Base-by-base conservation (phyloP, 2,113 vertebrate species). In the Alces alces region DNA sequence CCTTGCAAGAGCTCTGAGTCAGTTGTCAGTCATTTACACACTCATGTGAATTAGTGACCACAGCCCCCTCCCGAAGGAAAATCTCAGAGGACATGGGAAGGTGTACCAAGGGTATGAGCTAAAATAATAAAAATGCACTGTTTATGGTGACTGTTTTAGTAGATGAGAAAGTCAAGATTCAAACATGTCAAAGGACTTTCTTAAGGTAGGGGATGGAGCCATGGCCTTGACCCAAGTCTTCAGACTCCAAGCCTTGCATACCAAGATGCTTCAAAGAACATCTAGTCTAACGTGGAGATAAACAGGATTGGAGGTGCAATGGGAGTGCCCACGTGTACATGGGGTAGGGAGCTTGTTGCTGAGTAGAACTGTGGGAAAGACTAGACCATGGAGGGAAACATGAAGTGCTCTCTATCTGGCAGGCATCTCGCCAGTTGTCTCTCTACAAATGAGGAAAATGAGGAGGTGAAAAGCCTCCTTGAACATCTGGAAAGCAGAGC, bases 401-500 rank as follows among this genome's bases (percentile, higher is more conserved):
- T 0, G 2, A 60, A 30, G 58, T 2, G 28, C 28, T 83, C 30
- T 28, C 23, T 43, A 8, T 12, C 16, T 30, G 54, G 11, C 14
- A 5, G 61, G 10, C 30, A 27, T 3, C 2, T 8, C 5, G 21
- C 27, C 39, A 19, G 6, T 0, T 45, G 2, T 25, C 8, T 1
- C 28, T n/a, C 79, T 21, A 6, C n/a, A 3, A 33, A n/a, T 33
- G 55, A 33, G 7, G 25, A 45, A 25, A 28, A 66, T 12, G 27
- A 58, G 33, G 73, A n/a, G 3, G 12, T 10, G 15, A 60, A 54
- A 86, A 87, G 25, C 28, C 30, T 43, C 45, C 57, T 9, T 6
- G 47, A 30, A 10, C 58, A 25, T 11, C 9, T 70, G 61, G 83
- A 52, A 76, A 57, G 47, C 47, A 7, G n/a, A 33, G 28, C 2